Evolutionary conservation across 2,797 vertebrate genomes (phyloP), one percentile per base, ranked within the genome.

Genomic region (Notamacropus eugenii): DNA sequence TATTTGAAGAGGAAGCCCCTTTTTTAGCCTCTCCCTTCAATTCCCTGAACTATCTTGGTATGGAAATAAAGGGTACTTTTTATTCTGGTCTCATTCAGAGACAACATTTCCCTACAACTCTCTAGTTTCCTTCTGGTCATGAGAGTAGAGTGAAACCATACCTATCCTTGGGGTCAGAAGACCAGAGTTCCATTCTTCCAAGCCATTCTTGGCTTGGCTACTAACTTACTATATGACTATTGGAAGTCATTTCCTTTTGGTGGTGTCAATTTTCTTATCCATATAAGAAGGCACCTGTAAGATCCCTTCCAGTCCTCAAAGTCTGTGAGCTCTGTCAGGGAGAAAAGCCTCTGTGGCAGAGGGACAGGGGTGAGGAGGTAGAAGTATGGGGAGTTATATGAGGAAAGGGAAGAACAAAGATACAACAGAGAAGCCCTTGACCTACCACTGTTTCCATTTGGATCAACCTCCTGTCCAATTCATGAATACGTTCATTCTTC

Each of bases 401-500:
- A 82, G 40, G 9, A 82, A 82, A 82, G 22, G 74, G 24, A 87
- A 87, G 40, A 87, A 27, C 27, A 50, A 87, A 87, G 74, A 87
- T 4, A 27, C 0, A 27, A 46, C 16, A 93, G 56, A 93, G 34
- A 67, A 29, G 9, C 0, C 2, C 67, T 92, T 87, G 96, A 98
- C 98, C 4, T 96, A 99, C 99, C 99, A 99, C 98, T 0, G 92
- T 96, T 58, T 99, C 98, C 98, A 99, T 98, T 98, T 99, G 99
- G 97, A 99, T 98, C 96, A 99, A 98, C 98, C 99, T 99, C 98
- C 98, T 99, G 97, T 98, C 99, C 95, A 99, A 98, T 91, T 99
- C 95, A 2, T 99, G 99, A 96, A 99, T 99, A 1, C 98, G 99
- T 96, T 99, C 99, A 0, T 98, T 99, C 98, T 99, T 99, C 99